Conservation (phyloP, 2,797 vertebrate genomes). For the Clarias fuscus region DNA sequence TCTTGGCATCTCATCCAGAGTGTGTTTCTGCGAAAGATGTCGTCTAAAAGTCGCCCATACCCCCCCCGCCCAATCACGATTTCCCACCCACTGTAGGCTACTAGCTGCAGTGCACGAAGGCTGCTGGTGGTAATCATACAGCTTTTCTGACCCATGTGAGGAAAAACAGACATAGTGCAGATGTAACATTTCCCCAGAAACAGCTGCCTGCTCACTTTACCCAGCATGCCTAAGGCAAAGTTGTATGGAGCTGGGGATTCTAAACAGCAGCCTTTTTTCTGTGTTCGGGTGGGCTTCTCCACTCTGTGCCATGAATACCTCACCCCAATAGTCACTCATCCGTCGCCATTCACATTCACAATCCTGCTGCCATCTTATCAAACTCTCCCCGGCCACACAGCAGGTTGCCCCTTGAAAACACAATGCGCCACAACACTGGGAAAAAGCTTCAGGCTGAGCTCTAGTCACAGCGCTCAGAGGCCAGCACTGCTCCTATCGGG, state of each 20-base stretch:
- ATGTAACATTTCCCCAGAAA: slow-evolving; percentile 12
- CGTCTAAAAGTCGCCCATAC: too few species aligned
- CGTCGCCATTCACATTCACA: slow-evolving; percentile 29
- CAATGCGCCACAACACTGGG: slow-evolving; percentile 11
- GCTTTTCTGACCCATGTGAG: not conserved
- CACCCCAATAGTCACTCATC: slow-evolving; percentile 36
- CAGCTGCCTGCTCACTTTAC: not conserved
- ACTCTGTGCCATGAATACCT: not conserved
- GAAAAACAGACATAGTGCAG: not conserved
- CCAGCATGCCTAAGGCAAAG: not conserved
- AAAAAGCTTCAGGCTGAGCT: slow-evolving; percentile 15
- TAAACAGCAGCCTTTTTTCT: not conserved
- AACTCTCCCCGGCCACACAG: slow-evolving; percentile 29
- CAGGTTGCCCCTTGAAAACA: slow-evolving; percentile 23
- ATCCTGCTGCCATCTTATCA: slow-evolving; percentile 53
- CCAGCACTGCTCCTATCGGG: slow-evolving; percentile 28
- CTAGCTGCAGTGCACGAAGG: not conserved
- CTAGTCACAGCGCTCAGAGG: slow-evolving; percentile 22
- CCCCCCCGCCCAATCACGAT: not conserved
- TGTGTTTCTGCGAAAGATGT: not conserved
- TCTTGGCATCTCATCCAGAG: too few species aligned
- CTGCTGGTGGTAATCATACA: not conserved
- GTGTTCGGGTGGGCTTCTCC: not conserved
- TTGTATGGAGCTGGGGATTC: slow-evolving; percentile 11
- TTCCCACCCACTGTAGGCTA: not conserved